A percentile compares a stretch with the other conserved stretches of the same genome.
phyloP scores from a whole-genome alignment of 2,888 invertebrate genomes.

The Hydrotaea cyrtoneurina region DNA sequence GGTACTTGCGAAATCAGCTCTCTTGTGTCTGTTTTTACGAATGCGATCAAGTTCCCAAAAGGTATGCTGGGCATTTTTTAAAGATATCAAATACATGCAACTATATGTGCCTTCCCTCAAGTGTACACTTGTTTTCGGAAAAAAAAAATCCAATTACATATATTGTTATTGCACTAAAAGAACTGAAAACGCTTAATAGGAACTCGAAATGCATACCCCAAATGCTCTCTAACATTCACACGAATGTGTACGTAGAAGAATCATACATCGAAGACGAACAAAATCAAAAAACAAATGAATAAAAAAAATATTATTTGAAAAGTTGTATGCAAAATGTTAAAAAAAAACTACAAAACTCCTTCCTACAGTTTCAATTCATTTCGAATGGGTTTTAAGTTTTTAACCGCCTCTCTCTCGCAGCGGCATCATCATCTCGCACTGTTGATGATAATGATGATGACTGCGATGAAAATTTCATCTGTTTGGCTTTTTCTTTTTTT shows the following conservation, averaged over 20 bases:
- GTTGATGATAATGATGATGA: slow-evolving; percentile 40
- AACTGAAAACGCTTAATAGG: slow-evolving; percentile 22
- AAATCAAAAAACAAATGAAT: slow-evolving; percentile 32
- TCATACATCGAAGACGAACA: background rate
- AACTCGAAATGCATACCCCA: slow-evolving; percentile 41
- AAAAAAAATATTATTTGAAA: slow-evolving; percentile 28
- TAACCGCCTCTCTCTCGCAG: slow-evolving; percentile 32
- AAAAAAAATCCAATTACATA: slow-evolving; percentile 63
- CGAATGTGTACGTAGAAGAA: background rate
- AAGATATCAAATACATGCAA: background rate
- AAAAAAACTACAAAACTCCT: slow-evolving; percentile 4
- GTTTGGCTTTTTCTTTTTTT: background rate
- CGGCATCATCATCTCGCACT: slow-evolving; percentile 29
- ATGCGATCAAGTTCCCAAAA: too few relatives aligned
- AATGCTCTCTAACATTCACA: background rate
- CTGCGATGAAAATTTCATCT: slow-evolving; percentile 44
- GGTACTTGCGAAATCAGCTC: too few relatives aligned
- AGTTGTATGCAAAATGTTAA: background rate
- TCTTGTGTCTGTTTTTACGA: too few relatives aligned
- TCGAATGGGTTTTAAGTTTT: slow-evolving; percentile 15
- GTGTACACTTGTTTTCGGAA: slow-evolving; percentile 41
- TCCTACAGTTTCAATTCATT: slow-evolving; percentile 19
- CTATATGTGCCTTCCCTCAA: background rate
- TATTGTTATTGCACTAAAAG: slow-evolving; percentile 61
- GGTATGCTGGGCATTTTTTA: background rate